phyloP scores from a whole-genome alignment of 2,888 invertebrate species.

The Eupelmus urozonus region DNA sequence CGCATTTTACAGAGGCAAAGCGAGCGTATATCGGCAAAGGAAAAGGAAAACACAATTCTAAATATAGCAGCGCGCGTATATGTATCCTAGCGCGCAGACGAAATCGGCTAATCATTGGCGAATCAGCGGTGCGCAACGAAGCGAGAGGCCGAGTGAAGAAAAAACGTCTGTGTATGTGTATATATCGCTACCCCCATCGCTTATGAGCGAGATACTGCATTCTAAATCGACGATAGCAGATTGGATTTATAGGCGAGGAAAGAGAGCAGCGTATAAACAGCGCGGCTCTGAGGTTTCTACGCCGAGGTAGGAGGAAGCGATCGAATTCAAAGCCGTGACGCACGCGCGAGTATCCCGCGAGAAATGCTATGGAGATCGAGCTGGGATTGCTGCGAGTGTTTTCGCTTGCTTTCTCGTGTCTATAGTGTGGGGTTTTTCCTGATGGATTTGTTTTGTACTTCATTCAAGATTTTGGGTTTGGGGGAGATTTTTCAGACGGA shows the following conservation, averaged over 20 bases:
- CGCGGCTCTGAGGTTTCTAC: neutral
- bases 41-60: slow-evolving; percentile 36
- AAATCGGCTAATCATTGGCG: slow-evolving; percentile 37
- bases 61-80: slow-evolving; percentile 23
- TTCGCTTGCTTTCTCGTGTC: too few relatives aligned
- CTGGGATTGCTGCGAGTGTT: too few relatives aligned
- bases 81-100: too few relatives aligned
- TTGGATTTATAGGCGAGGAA: slow-evolving; percentile 30
- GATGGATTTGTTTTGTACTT: too few relatives aligned
- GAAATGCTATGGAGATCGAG: too few relatives aligned
- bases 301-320: neutral
- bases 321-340: neutral
- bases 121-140: slow-evolving; percentile 35
- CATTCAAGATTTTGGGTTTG: too few relatives aligned
- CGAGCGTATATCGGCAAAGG: too few relatives aligned
- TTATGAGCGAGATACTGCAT: slow-evolving; percentile 23
- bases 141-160: neutral
- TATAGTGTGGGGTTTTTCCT: too few relatives aligned
- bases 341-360: neutral
- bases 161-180: too few relatives aligned
- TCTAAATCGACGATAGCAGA: slow-evolving; percentile 36
- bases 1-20: neutral
- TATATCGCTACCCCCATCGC: too few relatives aligned
- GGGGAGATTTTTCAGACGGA: too few relatives aligned
- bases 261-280: slow-evolving; percentile 32